phyloP scores from a whole-genome alignment of 2,797 vertebrate species.

The Poeciliopsis paucimaculata region DNA sequence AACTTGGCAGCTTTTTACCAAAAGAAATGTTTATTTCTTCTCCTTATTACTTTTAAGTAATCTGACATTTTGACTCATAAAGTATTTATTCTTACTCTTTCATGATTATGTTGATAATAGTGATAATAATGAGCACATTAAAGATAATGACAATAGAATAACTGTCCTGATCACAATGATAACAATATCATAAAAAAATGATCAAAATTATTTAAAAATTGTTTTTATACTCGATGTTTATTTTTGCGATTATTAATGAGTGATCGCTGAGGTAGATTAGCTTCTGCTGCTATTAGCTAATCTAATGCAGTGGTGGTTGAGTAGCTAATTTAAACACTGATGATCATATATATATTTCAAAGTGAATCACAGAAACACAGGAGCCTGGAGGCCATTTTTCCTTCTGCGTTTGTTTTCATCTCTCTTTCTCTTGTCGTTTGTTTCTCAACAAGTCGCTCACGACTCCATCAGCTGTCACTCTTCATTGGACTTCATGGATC shows the following conservation, averaged over 20 bases:
- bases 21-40: neutral
- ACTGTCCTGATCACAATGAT: neutral
- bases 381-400: neutral
- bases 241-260: no score
- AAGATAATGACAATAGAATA: neutral
- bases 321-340: no score
- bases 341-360: neutral
- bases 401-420: neutral
- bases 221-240: no score
- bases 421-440: conserved; percentile 1
- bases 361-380: neutral
- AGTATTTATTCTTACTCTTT: neutral
- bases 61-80: neutral
- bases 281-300: no score
- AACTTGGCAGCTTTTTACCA: neutral
- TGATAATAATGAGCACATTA: neutral
- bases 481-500: neutral
- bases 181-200: no score
- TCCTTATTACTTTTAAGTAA: neutral
- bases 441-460: neutral
- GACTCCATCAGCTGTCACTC: conserved; percentile 8
- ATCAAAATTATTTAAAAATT: no score
- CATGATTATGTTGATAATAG: neutral
- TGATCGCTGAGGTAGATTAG: no score
- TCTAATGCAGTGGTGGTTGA: no score